These are phyloP conservation scores for Garrulus glandarius DNA, from an alignment of 2,797 vertebrate genomes.

Conservation along the genomic window DNA sequence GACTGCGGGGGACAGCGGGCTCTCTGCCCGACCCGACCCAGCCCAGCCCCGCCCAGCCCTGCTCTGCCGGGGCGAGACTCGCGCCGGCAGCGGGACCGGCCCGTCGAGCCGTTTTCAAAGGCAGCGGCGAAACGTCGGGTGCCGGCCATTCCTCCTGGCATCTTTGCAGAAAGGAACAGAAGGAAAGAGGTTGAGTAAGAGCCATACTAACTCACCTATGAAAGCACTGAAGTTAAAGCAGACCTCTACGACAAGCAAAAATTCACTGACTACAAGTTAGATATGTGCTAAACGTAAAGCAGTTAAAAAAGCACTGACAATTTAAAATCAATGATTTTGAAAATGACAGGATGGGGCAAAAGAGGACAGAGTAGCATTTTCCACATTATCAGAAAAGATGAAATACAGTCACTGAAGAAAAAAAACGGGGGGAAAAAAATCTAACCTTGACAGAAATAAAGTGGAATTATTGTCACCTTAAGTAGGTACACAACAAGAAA, in stretches of 20 bases:
- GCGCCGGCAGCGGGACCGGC: background rate
- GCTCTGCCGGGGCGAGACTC: background rate
- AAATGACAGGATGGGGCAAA: background rate
- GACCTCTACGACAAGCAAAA: background rate
- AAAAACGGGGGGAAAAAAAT: fast-evolving
- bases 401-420: background rate
- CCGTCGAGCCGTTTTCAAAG: background rate
- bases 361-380: background rate
- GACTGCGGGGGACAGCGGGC: background rate
- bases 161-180: background rate
- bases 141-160: background rate
- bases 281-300: fast-evolving
- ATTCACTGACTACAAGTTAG: background rate
- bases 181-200: background rate
- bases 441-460: background rate
- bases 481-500: background rate
- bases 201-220: background rate
- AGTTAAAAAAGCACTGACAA: background rate
- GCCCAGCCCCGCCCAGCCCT: fast-evolving
- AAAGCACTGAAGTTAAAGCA: background rate
- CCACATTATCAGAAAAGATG: background rate
- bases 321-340: background rate
- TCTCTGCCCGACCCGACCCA: no score
- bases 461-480: background rate
- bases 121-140: background rate